phyloP scores from a whole-genome alignment of 2,113 vertebrate genomes.

The Myiagra hebetior region DNA sequence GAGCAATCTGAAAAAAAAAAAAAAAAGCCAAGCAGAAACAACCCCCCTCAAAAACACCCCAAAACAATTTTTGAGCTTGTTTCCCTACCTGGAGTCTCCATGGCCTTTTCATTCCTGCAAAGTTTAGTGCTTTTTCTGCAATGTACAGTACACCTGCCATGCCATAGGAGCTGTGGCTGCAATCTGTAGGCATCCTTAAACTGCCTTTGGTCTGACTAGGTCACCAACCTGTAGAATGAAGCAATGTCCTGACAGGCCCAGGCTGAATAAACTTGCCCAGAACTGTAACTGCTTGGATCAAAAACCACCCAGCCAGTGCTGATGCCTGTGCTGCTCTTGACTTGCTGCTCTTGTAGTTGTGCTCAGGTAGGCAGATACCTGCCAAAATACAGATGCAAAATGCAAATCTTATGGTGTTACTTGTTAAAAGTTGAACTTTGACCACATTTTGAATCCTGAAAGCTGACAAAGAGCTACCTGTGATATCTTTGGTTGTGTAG shows the following conservation, averaged over 20 bases:
- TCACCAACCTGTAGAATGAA: neutral
- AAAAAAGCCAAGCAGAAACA: neutral
- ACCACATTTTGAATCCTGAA: neutral
- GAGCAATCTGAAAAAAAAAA: neutral
- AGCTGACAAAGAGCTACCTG: neutral
- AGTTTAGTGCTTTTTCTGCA: neutral
- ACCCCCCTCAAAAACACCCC: accelerated
- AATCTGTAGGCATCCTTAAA: neutral
- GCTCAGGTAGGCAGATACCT: neutral
- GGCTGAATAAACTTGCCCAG: neutral
- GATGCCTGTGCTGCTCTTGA: neutral
- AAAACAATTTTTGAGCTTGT: neutral
- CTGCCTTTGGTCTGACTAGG: neutral
- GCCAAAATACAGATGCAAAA: neutral
- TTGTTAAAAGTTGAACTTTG: neutral
- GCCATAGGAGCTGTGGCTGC: neutral
- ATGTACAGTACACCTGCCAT: accelerated
- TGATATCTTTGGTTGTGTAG: neutral
- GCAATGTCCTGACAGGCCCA: too few species aligned
- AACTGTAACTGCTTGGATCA: neutral
- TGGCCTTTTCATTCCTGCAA: neutral
- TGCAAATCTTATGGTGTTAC: neutral
- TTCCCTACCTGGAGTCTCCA: neutral
- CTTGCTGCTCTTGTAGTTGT: neutral
- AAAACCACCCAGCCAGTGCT: neutral